phyloP scores from a whole-genome alignment of 2,888 invertebrate species.

The Caenorhabditis japonica region DNA sequence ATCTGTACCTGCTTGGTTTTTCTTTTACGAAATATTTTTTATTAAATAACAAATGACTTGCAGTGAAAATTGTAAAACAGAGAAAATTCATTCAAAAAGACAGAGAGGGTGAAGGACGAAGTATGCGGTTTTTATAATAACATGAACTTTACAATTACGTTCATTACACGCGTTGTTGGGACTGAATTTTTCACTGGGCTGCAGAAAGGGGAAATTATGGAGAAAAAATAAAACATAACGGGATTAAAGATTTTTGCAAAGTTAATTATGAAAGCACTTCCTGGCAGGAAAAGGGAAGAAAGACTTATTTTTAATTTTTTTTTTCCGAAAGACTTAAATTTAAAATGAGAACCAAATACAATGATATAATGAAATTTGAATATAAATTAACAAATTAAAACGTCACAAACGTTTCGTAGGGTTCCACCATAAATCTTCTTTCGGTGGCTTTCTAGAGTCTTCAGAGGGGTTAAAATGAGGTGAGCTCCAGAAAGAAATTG shows the following conservation, averaged over 20 bases:
- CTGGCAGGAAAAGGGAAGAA: constrained; percentile 1
- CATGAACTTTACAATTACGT: constrained; percentile 42
- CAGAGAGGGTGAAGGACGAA: constrained; percentile 21
- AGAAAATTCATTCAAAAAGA: too few species aligned
- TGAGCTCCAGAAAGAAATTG: constrained; percentile 54
- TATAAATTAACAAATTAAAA: background rate
- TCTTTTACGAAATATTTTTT: too few species aligned
- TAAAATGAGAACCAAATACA: background rate
- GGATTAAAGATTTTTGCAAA: background rate
- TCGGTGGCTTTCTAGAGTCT: constrained; percentile 60
- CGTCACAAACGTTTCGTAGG: constrained; percentile 31
- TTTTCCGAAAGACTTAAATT: constrained; percentile 21
- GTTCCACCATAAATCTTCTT: constrained; percentile 66
- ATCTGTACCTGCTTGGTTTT: too few species aligned
- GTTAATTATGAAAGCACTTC: constrained; percentile 10
- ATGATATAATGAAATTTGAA: background rate
- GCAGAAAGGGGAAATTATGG: constrained; percentile 4
- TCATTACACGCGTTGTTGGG: constrained; percentile 51
- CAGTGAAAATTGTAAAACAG: background rate
- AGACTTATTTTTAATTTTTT: constrained; percentile 1
- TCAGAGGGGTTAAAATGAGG: constrained; percentile 56
- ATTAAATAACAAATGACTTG: background rate
- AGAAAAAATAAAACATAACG: constrained; percentile 6
- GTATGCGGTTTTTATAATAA: constrained; percentile 1
- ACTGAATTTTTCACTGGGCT: constrained; percentile 53